phyloP scores from a whole-genome alignment of 2,888 invertebrate species.

The Tenthredo mesomela region DNA sequence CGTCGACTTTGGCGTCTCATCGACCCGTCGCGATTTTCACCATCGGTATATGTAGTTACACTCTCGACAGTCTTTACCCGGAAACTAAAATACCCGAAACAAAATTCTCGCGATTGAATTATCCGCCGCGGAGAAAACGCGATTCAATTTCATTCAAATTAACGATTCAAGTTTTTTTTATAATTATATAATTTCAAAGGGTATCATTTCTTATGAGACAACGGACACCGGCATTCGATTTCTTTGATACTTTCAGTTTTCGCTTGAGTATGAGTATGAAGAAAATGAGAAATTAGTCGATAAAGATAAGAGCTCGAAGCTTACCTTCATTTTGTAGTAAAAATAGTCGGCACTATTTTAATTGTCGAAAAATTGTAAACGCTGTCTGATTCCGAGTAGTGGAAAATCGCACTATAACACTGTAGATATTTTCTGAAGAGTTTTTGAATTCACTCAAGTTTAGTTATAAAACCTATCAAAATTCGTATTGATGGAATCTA shows the following conservation, averaged over 20 bases:
- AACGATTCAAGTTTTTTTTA: not conserved
- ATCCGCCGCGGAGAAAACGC: not conserved
- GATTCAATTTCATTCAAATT: not conserved
- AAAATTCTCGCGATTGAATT: not conserved
- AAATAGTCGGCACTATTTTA: not conserved
- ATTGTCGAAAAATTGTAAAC: not conserved
- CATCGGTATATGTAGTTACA: not conserved
- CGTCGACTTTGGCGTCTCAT: slow-evolving; percentile 37
- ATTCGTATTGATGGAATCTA: not conserved
- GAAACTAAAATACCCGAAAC: not conserved
- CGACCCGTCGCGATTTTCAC: slow-evolving; percentile 39
- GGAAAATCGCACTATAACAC: not conserved
- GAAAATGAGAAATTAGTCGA: not conserved
- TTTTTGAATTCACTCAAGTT: not conserved
- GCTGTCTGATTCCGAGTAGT: not conserved
- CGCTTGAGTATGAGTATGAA: not conserved
- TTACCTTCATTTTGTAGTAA: slow-evolving; percentile 28
- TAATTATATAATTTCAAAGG: not conserved
- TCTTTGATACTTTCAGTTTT: not conserved
- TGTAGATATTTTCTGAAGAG: not conserved
- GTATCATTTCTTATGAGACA: not conserved
- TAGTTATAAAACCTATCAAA: not conserved
- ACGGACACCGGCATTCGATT: not conserved
- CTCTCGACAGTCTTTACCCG: not conserved
- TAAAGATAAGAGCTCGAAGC: not conserved